Base-by-base conservation (phyloP, 2,113 vertebrate species). In the Bos javanicus region DNA sequence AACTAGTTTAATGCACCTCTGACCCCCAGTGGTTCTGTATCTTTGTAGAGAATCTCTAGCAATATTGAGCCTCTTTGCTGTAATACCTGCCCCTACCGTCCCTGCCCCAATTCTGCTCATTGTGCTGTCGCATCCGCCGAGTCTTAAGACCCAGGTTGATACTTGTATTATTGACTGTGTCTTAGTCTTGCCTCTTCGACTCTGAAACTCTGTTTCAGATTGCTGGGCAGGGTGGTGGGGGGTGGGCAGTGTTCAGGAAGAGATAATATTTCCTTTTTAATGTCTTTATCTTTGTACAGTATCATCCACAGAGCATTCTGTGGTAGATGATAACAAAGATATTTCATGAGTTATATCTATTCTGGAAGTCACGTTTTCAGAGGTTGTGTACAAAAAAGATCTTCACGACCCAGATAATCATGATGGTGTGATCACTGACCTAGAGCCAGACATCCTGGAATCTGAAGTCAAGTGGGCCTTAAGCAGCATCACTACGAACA, bases 121-220 rank as follows among this genome's bases (percentile, higher is more conserved):
- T 7, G 71, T 43, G 21, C 39, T 43, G 71, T 26, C 2, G 1
- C 23, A 21, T 43, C 71, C 0, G 0, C 71, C 43, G 23, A 30
- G 6, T 74, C 71, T 86, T 81, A 43, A 60, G 59, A 33, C 46
- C 21, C 60, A 74, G 19, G 11, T 3, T 60, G 52, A 46, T 25
- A 10, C 50, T 54, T 86, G 30, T 26, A 1, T 54, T 59, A 26
- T 21, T 87, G 87, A 87, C 25, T 52, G 28, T 46, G 48, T 64
- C 33, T 82, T 84, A n/a, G 28, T 87, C 60, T 95, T 81, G n/a
- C 54, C 56, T 60, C 60, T 91, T 86, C n/a, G 71, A 4, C 86
- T 67, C 39, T 39, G 39, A 39, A 39, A 39, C 39, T 39, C 19
- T 64, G 26, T 87, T 74, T 82, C 71, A 62, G 2, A 54, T 83